phyloP scores from a whole-genome alignment of 2,888 invertebrate species.

The Caenorhabditis wallacei region DNA sequence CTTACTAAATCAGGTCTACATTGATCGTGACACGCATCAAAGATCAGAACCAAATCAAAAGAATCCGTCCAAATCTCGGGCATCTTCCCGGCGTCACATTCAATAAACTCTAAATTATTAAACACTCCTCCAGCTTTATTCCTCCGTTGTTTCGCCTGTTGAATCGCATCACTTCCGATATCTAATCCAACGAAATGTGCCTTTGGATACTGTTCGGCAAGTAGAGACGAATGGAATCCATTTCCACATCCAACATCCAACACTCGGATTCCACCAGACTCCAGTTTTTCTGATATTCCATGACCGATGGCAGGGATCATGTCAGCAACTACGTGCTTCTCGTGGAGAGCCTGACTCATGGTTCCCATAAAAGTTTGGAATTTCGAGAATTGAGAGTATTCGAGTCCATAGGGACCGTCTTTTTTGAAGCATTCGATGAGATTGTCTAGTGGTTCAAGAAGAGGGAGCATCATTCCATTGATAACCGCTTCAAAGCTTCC shows the following conservation, averaged over 20 bases:
- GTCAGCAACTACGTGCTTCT: conserved; percentile 72
- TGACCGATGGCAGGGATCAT: conserved; percentile 69
- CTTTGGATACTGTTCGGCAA: conserved; percentile 75
- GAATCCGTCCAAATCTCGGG: conserved; percentile 68
- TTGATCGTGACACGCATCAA: conserved; percentile 79
- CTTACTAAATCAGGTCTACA: conserved; percentile 76
- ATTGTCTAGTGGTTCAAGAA: conserved; percentile 59
- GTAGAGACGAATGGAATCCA: conserved; percentile 73
- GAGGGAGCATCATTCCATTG: conserved; percentile 45
- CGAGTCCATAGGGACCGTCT: conserved; percentile 73
- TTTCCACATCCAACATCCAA: conserved; percentile 79
- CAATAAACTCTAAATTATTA: conserved; percentile 70
- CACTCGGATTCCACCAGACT: conserved; percentile 67
- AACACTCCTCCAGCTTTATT: conserved; percentile 52
- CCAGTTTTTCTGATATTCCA: conserved; percentile 53
- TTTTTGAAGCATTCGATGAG: conserved; percentile 69
- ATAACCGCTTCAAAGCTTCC: conserved; percentile 29
- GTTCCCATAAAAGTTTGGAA: conserved; percentile 73
- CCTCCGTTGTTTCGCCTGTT: conserved; percentile 58
- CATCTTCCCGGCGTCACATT: conserved; percentile 70
- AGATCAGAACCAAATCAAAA: conserved; percentile 76
- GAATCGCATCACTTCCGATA: conserved; percentile 69
- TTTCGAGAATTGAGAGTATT: conserved; percentile 68
- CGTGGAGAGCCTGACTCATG: conserved; percentile 69
- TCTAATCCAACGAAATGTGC: conserved; percentile 77